Base-by-base conservation (phyloP, 2,888 invertebrate species). In the Agrotis ipsilon region DNA sequence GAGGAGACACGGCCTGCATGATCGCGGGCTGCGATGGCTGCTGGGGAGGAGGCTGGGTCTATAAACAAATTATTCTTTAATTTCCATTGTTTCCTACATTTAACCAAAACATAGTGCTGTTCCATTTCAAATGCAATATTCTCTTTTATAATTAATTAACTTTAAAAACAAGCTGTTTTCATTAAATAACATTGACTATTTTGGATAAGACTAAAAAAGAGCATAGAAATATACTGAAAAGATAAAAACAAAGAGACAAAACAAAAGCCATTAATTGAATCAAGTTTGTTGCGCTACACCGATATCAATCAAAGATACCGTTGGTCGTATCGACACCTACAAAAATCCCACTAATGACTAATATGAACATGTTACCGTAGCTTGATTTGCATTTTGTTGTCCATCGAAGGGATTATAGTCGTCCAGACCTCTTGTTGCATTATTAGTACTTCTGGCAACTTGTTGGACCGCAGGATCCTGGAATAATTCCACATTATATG, bases 361-460 rank as follows among this genome's bases (percentile, higher is more conserved):
- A 88, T 88, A 84, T 51, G 71, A 82, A 82, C 79, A 78, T 87
- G 90, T 89, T 97, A 97, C 92, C 97, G 97, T 89, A 95, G 96
- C 74, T 89, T 94, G 96, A 92, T 93, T 95, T 81, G 92, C 92
- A 92, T 94, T 94, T 87, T 93, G 94, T 85, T 95, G 97, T 86
- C 98, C 98, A 83, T 98, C 98, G 94, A 99, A 99, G 43, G 99
- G 99, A 96, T 99, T 99, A 94, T 99, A 99, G 90, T 99, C 99
- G 92, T 99, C 99, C 67, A 99, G 97, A 61, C 98, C 98, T 89
- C 97, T 97, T 89, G 97, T 97, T 69, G 97, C 97, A 96, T 96
- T 97, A 84, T 97, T 97, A 70, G 97, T 97, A 92, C 97, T 97
- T 88, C 97, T 97, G 73, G 99, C 98, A 54, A 98, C 98, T 96